Conservation (phyloP, 2,888 invertebrate species). For the Pecten maximus region DNA sequence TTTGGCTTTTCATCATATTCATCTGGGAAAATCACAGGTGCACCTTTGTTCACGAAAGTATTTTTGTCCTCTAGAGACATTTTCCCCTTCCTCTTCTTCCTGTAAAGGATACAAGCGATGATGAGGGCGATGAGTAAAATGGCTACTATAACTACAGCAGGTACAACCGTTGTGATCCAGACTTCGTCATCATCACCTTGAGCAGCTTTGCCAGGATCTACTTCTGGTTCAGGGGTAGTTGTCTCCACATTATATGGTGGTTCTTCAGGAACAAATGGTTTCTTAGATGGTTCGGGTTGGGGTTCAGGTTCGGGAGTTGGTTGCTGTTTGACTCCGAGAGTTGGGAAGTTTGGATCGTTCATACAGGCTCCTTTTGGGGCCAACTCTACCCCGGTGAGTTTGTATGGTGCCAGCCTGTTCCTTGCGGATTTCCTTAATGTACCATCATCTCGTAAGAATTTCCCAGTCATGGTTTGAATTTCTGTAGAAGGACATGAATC, state of each 20-base stretch:
- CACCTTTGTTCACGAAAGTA: conserved; percentile 85
- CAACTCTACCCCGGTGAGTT: conserved; percentile 62
- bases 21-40: conserved; percentile 96
- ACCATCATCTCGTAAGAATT: conserved; percentile 81
- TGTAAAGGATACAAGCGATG: conserved; percentile 93
- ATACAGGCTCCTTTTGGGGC: conserved; percentile 82
- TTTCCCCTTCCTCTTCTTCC: conserved; percentile 90
- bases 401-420: conserved; percentile 70
- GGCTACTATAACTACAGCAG: conserved; percentile 89
- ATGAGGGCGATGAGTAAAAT: conserved; percentile 94
- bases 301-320: conserved; percentile 15
- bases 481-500: conserved; percentile 89
- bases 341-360: conserved; percentile 67
- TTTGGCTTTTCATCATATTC: conserved; percentile 96
- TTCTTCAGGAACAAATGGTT: conserved; percentile 38
- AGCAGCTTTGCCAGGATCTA: conserved; percentile 56
- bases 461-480: conserved; percentile 87
- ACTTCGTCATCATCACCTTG: conserved; percentile 75
- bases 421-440: conserved; percentile 72
- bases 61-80: conserved; percentile 90
- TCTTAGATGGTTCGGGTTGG: conserved; percentile 39
- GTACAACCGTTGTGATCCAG: conserved; percentile 91
- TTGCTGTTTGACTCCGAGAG: conserved; percentile 46
- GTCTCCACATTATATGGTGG: conserved; percentile 44
- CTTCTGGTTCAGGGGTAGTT: conserved; percentile 53